Conservation (phyloP, 2,888 invertebrate genomes). For the Spisula solida region DNA sequence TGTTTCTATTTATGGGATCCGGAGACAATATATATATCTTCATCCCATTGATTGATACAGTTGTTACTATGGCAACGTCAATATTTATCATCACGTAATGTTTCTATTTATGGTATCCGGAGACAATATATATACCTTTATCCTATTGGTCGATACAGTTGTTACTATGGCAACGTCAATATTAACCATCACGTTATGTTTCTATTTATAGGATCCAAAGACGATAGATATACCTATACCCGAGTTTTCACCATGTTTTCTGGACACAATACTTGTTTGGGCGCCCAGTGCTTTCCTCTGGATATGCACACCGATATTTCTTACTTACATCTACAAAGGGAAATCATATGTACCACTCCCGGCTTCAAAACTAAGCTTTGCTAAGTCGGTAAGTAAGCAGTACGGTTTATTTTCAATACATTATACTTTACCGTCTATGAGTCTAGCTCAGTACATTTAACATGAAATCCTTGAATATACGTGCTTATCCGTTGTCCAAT, state of each 20-base stretch:
- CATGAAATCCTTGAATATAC: too few species aligned
- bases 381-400: conserved; percentile 84
- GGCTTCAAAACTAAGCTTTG: conserved; percentile 73
- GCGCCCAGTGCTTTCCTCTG: conserved; percentile 94
- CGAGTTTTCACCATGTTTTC: conserved; percentile 96
- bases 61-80: too few species aligned
- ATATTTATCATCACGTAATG: background rate
- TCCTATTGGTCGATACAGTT: conserved; percentile 88
- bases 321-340: conserved; percentile 69
- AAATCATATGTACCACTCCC: conserved; percentile 63
- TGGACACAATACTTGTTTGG: conserved; percentile 96
- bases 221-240: conserved; percentile 89
- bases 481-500: too few species aligned
- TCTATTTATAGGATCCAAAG: conserved; percentile 48
- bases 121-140: conserved; percentile 87
- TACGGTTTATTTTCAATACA: too few species aligned
- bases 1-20: too few species aligned
- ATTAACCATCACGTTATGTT: background rate
- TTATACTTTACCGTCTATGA: too few species aligned
- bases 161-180: conserved; percentile 32
- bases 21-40: too few species aligned
- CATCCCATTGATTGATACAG: too few species aligned
- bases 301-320: conserved; percentile 91
- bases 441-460: too few species aligned
- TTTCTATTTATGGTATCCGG: conserved; percentile 42